Percentiles rank a stretch among this genome's conserved stretches.
These are phyloP conservation scores for Anas bernieri DNA, from an alignment of 2,797 vertebrate genomes.

Conservation along the genomic window DNA sequence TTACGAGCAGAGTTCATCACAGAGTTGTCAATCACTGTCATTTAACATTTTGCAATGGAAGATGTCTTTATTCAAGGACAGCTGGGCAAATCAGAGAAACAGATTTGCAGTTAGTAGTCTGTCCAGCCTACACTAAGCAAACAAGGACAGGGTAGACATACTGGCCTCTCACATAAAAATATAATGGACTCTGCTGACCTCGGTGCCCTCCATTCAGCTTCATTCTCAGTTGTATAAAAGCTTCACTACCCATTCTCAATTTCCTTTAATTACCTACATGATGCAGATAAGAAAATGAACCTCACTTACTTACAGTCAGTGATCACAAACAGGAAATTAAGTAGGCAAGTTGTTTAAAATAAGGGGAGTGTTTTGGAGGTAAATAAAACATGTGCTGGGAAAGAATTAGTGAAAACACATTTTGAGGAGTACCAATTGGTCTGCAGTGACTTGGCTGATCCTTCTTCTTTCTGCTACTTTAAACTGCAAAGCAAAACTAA, in stretches of 20 bases:
- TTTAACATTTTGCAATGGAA: constrained; percentile 82
- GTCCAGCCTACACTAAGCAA: constrained; percentile 85
- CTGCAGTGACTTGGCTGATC: constrained; percentile 48
- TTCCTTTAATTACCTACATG: constrained; percentile 92
- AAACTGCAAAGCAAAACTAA: constrained; percentile 65
- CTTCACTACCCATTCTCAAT: constrained; percentile 88
- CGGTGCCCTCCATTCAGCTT: constrained; percentile 85
- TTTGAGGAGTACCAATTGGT: constrained; percentile 21
- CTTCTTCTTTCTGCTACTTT: constrained; percentile 64
- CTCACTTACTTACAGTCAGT: constrained; percentile 81
- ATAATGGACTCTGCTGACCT: constrained; percentile 86
- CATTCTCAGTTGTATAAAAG: constrained; percentile 86
- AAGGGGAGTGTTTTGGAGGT: constrained; percentile 76
- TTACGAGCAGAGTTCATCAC: constrained; percentile 83
- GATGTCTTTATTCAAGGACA: constrained; percentile 86
- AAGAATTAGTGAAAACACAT: constrained; percentile 55
- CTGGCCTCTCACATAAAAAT: constrained; percentile 83
- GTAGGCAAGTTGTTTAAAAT: constrained; percentile 82
- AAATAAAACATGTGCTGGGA: constrained; percentile 74
- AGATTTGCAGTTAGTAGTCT: constrained; percentile 86
- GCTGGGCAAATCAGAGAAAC: constrained; percentile 87
- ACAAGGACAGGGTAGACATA: constrained; percentile 85
- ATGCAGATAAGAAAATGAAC: constrained; percentile 92
- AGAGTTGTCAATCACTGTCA: constrained; percentile 86
- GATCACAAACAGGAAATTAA: constrained; percentile 87